phyloP scores from a whole-genome alignment of 2,113 vertebrate genomes.

The Tretioscincus oriximinensis region DNA sequence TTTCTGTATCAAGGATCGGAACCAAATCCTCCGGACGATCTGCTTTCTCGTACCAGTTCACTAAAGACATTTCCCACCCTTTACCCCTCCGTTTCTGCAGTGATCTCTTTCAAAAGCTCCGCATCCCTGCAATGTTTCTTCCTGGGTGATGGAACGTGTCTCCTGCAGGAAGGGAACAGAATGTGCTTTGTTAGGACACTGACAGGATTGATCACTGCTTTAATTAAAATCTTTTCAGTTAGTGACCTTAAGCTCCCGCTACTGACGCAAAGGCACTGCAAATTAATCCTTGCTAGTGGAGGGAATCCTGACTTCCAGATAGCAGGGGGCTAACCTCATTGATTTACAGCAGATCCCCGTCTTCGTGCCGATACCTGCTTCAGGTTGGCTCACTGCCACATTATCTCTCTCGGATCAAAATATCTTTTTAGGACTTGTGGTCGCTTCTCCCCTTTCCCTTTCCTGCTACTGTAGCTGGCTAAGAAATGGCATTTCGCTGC shows the following conservation, averaged over 20 bases:
- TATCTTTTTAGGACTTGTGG: fast-evolving
- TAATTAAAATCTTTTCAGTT: conserved; percentile 66
- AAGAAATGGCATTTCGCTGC: neutral
- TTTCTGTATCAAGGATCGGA: neutral
- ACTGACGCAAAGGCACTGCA: conserved; percentile 50
- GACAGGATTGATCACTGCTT: conserved; percentile 68
- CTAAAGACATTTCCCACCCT: no score
- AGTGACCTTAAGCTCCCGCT: conserved; percentile 54
- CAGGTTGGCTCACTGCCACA: neutral
- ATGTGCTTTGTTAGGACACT: conserved; percentile 50
- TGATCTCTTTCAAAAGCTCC: conserved; percentile 29
- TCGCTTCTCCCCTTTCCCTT: fast-evolving
- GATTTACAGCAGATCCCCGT: neutral
- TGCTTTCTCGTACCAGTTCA: neutral
- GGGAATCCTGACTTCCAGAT: conserved; percentile 17
- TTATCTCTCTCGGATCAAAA: fast-evolving
- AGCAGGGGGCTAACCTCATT: fast-evolving
- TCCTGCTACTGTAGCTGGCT: neutral
- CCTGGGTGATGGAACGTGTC: neutral
- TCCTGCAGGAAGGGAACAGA: conserved; percentile 64
- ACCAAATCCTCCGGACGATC: neutral
- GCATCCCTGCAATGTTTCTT: conserved; percentile 8
- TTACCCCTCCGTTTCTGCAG: neutral
- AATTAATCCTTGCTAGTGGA: conserved; percentile 30
- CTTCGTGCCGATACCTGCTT: neutral